phyloP scores from a whole-genome alignment of 2,113 vertebrate species.

The Ovis aries region ARS-UI_Ramb_v3.0 NC_056074.1:9469001-9469500 shows the following conservation, averaged over 20 bases:
- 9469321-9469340: not conserved
- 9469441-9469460: not conserved
- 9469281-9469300: not conserved
- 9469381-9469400: not conserved
- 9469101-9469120: not conserved
- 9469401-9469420: not conserved
- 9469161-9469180: not conserved
- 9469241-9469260: not conserved
- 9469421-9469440: not conserved
- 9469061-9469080: not conserved
- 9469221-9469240: not conserved
- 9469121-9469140: not conserved
- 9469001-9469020: not conserved
- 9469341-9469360: not conserved
- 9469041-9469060: not conserved
- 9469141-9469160: not conserved
- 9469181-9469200: not conserved
- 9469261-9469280: not conserved
- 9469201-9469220: not conserved
- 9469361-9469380: not conserved
- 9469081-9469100: conserved; percentile 11
- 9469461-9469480: no score
- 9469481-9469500: no score
- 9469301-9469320: not conserved
- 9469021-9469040: not conserved